A percentile compares a stretch with the other conserved stretches of the same genome.
Evolutionary conservation across 2,797 vertebrate genomes (phyloP).

Genomic region (Enteromius anoplus): DNA sequence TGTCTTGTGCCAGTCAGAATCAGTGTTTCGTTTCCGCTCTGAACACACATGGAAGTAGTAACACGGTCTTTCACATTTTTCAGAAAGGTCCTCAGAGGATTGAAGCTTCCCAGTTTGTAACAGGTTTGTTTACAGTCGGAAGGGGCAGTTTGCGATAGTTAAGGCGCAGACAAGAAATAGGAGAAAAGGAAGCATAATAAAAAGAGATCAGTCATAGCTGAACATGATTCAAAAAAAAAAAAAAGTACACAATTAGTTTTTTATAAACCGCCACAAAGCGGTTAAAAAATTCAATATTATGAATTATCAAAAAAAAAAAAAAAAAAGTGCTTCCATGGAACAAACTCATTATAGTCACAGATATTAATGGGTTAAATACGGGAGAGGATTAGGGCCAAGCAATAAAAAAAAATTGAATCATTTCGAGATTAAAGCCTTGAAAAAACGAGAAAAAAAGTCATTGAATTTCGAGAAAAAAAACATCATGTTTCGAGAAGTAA

Average conservation of each 20-base stretch:
- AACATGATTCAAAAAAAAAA: conserved; percentile 25
- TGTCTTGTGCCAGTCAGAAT: conserved; percentile 18
- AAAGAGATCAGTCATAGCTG: conserved; percentile 21
- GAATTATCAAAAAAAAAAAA: not conserved
- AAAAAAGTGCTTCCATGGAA: not conserved
- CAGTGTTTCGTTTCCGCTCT: conserved; percentile 27
- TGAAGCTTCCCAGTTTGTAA: conserved; percentile 25
- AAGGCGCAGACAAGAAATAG: conserved; percentile 36
- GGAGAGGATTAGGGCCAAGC: too few relatives aligned
- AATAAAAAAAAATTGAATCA: too few relatives aligned
- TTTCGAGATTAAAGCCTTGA: too few relatives aligned
- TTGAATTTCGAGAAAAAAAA: too few relatives aligned
- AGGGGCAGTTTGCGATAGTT: conserved; percentile 51
- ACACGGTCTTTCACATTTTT: conserved; percentile 54
- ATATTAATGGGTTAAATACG: not conserved
- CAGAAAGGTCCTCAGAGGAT: conserved; percentile 14
- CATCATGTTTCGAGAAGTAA: too few relatives aligned
- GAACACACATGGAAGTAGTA: conserved; percentile 49
- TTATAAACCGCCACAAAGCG: not conserved
- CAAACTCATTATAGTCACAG: conserved; percentile 1
- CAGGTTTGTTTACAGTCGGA: conserved; percentile 31
- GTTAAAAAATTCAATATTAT: not conserved
- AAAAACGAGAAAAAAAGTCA: too few relatives aligned
- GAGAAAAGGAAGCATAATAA: not conserved
- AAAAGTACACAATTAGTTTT: not conserved